Evolutionary conservation across 2,113 vertebrate genomes (phyloP).

Genomic region (Oreamnos americanus): DNA sequence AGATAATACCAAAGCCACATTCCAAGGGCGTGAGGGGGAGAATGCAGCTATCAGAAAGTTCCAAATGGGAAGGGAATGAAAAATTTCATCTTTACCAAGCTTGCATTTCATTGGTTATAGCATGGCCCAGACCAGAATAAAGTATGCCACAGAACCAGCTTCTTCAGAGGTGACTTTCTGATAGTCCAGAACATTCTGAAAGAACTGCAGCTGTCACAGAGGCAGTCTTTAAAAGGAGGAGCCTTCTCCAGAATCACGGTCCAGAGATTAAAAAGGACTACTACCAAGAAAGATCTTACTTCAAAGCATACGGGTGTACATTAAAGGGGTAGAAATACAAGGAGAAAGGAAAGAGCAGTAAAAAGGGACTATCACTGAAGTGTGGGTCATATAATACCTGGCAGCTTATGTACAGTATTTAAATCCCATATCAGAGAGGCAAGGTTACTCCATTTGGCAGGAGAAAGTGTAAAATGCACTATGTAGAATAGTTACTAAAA

Average conservation of each 20-base stretch:
- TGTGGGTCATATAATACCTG: background rate
- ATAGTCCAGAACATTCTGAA: background rate
- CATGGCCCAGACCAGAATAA: background rate
- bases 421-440: background rate
- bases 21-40: constrained; percentile 49
- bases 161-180: background rate
- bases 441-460: background rate
- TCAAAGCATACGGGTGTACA: background rate
- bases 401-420: background rate
- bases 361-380: background rate
- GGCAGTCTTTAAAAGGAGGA: background rate
- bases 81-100: background rate
- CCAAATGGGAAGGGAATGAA: constrained; percentile 41
- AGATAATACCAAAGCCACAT: constrained; percentile 58
- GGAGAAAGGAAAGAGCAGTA: background rate
- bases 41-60: constrained; percentile 59
- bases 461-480: background rate
- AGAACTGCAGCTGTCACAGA: background rate
- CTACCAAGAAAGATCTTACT: background rate
- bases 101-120: constrained; percentile 36
- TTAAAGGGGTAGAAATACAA: background rate
- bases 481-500: background rate
- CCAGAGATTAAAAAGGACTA: background rate
- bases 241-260: background rate
- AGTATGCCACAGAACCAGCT: background rate